Conservation (phyloP, 2,888 invertebrate genomes). For the Clitarchus hookeri region DNA sequence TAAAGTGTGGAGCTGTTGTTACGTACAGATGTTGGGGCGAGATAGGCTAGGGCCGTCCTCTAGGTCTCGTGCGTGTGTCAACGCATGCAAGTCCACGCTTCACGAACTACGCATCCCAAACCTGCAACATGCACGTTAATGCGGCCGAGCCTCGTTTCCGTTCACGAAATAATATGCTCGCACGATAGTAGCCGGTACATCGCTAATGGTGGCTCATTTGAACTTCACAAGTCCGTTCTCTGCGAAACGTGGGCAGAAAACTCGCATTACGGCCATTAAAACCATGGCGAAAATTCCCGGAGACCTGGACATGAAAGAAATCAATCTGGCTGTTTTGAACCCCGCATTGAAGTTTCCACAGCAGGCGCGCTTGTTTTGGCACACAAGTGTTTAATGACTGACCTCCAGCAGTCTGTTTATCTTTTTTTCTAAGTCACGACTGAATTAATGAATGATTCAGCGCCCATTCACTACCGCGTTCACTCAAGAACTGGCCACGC, state of each 20-base stretch:
- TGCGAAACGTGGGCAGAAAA: too few species aligned
- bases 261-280: too few species aligned
- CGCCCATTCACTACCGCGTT: background rate
- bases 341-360: background rate
- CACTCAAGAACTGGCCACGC: background rate
- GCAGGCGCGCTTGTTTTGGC: background rate
- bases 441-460: slow-evolving; percentile 14
- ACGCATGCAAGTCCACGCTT: background rate
- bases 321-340: background rate
- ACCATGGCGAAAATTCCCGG: background rate
- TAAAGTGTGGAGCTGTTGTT: background rate
- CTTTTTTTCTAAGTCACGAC: slow-evolving; percentile 2
- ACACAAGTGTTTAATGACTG: background rate
- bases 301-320: background rate
- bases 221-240: too few species aligned
- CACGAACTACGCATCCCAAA: background rate
- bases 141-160: too few species aligned
- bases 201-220: too few species aligned
- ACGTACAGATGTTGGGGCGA: background rate
- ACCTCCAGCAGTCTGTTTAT: background rate
- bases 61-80: background rate
- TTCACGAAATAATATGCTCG: too few species aligned
- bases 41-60: background rate
- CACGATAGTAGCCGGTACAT: too few species aligned
- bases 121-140: too few species aligned